Evolutionary conservation across 2,888 invertebrate genomes (phyloP), one percentile per base, ranked within the genome.

Genomic region (Congeria kusceri): DNA sequence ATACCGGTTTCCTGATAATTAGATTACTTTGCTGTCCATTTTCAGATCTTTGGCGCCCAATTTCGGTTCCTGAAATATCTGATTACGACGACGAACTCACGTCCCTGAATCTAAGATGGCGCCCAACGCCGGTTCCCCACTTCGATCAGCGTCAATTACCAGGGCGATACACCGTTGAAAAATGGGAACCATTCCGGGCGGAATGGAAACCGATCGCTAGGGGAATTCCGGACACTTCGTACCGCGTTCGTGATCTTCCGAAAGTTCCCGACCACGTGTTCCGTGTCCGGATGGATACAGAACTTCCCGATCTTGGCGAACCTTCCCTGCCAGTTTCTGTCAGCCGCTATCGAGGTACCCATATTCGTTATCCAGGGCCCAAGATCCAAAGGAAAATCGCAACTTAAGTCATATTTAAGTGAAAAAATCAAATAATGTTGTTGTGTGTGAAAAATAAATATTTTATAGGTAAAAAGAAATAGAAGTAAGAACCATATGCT

Each of bases 261-360:
- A 98, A 98, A 0, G 97, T 97, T 94, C 95, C 97, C 84, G 98
- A 99, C 94, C 99, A 99, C 94, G 96, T 97, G 93, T 98, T 99
- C 95, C 95, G 99, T 79, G 96, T 99, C 46, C 95, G 99, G 39
- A 98, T 99, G 3, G 98, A 98, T 93, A 99, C 99, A 94, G 97
- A 98, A 93, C 65, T 68, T 15, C 97, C 97, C 93, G 98, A 98
- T 64, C 96, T 98, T 83, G 98, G 98, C 93, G 99, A 99, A 92
- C 99, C 99, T 0, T 98, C 98, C 67, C 98, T 99, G 0, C 97
- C 96, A 91, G 97, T 91, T 47, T 90, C 89, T 18, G 85, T 88
- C 62, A 86, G 88, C 56, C 86, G 84, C 72, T 83, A 86, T 83
- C 59, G 68, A 59, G 61, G 39, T 39, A 39, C 9, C 9, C 9